Evolutionary conservation across 2,888 invertebrate species (phyloP).

Genomic region (Pterostichus niger): DNA sequence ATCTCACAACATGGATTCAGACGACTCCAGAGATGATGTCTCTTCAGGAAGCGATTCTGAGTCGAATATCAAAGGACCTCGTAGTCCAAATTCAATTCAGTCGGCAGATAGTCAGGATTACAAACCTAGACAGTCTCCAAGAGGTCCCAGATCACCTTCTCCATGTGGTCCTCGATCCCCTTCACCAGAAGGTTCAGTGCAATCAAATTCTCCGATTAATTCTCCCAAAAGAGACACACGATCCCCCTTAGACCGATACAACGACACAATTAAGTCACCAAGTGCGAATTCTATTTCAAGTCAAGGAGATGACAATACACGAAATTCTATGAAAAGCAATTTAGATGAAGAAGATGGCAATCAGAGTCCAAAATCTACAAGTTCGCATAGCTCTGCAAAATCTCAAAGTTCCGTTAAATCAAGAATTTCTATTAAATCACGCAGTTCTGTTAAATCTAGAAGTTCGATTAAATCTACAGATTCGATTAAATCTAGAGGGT

Average conservation of each 20-base stretch:
- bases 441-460: slow-evolving; percentile 46
- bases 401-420: slow-evolving; percentile 62
- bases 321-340: slow-evolving; percentile 52
- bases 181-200: slow-evolving; percentile 66
- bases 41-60: slow-evolving; percentile 75
- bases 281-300: slow-evolving; percentile 57
- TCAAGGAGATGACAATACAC: slow-evolving; percentile 51
- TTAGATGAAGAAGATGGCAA: slow-evolving; percentile 54
- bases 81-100: slow-evolving; percentile 68
- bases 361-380: slow-evolving; percentile 59
- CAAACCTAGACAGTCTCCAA: slow-evolving; percentile 62
- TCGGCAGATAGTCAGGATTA: slow-evolving; percentile 63
- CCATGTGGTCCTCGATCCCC: slow-evolving; percentile 70
- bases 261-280: slow-evolving; percentile 58
- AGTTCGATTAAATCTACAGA: slow-evolving; percentile 53
- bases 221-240: slow-evolving; percentile 55
- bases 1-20: slow-evolving; percentile 79
- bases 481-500: slow-evolving; percentile 14
- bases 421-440: slow-evolving; percentile 48
- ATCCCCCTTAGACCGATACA: slow-evolving; percentile 49
- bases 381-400: slow-evolving; percentile 58
- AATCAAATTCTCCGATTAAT: slow-evolving; percentile 67
- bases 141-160: slow-evolving; percentile 68
- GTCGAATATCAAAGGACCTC: slow-evolving; percentile 70
- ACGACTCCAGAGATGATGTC: slow-evolving; percentile 81